Percentiles rank a stretch among this genome's conserved stretches.
Evolutionary conservation across 35 echinoderm and acorn worm species (phyloP).

Genomic region (Apostichopus parvimensis): DNA sequence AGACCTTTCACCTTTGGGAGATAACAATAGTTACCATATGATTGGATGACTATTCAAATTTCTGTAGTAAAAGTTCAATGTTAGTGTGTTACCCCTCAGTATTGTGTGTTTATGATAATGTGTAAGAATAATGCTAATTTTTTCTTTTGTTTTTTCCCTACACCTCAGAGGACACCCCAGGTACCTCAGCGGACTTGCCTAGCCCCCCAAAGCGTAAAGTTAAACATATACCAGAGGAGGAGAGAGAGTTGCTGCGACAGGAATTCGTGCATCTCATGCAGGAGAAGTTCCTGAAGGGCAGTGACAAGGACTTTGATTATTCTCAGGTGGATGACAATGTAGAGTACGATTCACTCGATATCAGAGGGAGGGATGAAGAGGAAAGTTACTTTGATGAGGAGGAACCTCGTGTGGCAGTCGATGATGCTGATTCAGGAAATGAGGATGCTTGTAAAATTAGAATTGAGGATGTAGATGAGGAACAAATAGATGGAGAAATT

Average conservation of each 20-base stretch:
- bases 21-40: too few relatives aligned
- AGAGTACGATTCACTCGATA: conserved; percentile 89
- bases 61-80: too few relatives aligned
- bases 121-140: too few relatives aligned
- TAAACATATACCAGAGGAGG: conserved; percentile 58
- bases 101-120: too few relatives aligned
- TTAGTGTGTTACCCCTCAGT: too few relatives aligned
- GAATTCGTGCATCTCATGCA: conserved; percentile 87
- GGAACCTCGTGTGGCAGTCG: conserved; percentile 10
- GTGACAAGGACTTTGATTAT: conserved; percentile 92
- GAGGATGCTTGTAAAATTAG: background rate
- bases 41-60: too few relatives aligned
- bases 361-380: conserved; percentile 80
- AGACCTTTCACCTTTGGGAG: too few relatives aligned
- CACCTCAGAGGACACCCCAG: background rate
- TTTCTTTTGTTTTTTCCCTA: too few relatives aligned
- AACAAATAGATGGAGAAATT: background rate
- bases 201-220: background rate
- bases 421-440: background rate
- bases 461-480: background rate
- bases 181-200: background rate
- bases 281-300: conserved; percentile 75
- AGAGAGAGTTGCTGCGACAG: conserved; percentile 71
- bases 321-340: conserved; percentile 73
- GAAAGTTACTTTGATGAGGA: conserved; percentile 97